Conservation (phyloP, 1,140 invertebrate genomes). For the Drosophila sp. region DNA sequence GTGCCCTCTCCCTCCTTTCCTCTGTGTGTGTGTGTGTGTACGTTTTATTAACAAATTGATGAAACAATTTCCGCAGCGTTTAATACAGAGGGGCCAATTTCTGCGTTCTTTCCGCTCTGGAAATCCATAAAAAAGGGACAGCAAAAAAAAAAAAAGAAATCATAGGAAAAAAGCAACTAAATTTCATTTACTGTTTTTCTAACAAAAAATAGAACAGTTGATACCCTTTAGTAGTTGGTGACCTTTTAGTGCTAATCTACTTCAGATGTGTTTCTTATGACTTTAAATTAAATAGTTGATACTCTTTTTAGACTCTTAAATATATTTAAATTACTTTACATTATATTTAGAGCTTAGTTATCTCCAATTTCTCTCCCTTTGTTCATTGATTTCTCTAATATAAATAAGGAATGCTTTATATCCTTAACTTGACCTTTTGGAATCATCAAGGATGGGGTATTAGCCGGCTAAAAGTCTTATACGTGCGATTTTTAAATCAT, state of each 20-base stretch:
- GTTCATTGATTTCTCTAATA: no score
- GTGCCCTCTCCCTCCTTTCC: not conserved
- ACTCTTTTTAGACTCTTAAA: no score
- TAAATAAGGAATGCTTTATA: no score
- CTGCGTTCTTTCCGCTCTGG: constrained; percentile 66
- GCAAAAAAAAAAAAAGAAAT: not conserved
- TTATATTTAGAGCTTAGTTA: no score
- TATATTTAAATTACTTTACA: no score
- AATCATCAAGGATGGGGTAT: no score
- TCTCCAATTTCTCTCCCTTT: no score
- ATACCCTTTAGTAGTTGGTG: not conserved
- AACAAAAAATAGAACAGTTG: not conserved
- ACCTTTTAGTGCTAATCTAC: not conserved
- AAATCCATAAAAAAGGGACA: constrained; percentile 28
- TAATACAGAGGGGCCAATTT: constrained; percentile 73
- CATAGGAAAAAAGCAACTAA: not conserved
- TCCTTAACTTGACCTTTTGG: no score
- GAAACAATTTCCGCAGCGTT: constrained; percentile 80
- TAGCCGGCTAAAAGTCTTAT: no score
- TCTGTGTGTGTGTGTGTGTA: constrained; percentile 21
- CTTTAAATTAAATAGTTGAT: no score
- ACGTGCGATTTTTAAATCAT: no score
- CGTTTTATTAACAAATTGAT: constrained; percentile 82
- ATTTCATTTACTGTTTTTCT: not conserved
- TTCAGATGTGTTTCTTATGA: no score